Conservation (phyloP, 2,113 vertebrate genomes). For the Equus quagga region DNA sequence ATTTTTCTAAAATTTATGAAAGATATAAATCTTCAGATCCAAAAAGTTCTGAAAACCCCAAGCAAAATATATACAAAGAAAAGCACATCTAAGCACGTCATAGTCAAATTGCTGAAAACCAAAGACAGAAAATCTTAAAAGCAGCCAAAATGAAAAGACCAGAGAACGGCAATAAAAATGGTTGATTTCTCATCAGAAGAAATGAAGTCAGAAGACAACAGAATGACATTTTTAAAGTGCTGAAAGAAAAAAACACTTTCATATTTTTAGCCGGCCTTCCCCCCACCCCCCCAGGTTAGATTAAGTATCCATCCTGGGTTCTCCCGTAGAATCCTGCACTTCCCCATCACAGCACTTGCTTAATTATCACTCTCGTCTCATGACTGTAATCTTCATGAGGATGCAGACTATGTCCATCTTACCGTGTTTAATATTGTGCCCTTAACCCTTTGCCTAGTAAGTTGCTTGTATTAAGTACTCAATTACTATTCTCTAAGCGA, state of each 20-base stretch:
- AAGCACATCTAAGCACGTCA: neutral
- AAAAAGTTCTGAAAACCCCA: neutral
- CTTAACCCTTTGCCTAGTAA: neutral
- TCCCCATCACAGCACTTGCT: no score
- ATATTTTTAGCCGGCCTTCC: neutral
- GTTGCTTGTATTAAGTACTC: neutral
- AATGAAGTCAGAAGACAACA: neutral
- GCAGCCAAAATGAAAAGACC: neutral
- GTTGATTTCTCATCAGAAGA: neutral
- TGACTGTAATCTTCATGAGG: neutral
- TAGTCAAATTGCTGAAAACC: neutral
- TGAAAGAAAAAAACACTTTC: neutral
- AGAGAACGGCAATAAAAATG: neutral
- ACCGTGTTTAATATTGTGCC: neutral
- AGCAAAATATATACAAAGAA: neutral
- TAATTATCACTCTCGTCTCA: neutral
- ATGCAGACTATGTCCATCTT: neutral
- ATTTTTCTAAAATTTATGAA: neutral
- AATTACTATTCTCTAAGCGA: neutral
- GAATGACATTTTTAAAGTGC: neutral
- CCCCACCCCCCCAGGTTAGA: neutral
- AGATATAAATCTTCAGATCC: neutral
- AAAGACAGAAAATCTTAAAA: neutral
- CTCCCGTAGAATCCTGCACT: neutral
- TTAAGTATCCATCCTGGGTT: neutral